These are phyloP conservation scores for Andrena camellia DNA, from an alignment of 2,888 invertebrate species.

Conservation along the genomic window DNA sequence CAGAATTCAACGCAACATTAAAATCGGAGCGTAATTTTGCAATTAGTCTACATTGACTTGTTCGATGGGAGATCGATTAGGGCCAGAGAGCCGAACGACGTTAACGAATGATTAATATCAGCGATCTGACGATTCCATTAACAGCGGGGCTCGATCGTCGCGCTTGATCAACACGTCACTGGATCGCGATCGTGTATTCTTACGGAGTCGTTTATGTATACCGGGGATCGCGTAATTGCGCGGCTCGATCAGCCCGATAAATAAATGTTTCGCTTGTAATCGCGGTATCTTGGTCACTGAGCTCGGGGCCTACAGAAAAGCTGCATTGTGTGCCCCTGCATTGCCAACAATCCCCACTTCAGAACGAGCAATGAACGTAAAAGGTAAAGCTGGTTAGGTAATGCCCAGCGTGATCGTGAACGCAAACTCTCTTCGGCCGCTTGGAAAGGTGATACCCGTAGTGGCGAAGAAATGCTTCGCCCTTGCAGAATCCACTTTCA, in stretches of 20 bases:
- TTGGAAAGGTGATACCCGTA: conserved; percentile 39
- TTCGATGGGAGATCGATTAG: neutral
- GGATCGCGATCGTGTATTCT: neutral
- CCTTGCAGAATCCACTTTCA: neutral
- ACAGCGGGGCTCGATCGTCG: neutral
- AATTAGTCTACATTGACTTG: neutral
- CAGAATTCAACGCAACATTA: neutral
- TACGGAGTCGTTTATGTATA: neutral
- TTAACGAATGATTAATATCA: neutral
- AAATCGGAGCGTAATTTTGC: neutral
- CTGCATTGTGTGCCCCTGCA: conserved; percentile 71
- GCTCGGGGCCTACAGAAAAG: conserved; percentile 75
- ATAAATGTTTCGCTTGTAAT: conserved; percentile 40
- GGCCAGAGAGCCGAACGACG: neutral
- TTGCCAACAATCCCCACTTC: conserved; percentile 74
- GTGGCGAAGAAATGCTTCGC: conserved; percentile 20
- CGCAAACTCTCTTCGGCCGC: conserved; percentile 49
- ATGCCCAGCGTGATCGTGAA: conserved; percentile 71
- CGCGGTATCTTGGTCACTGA: conserved; percentile 84
- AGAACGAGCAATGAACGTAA: conserved; percentile 73
- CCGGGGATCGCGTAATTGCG: neutral
- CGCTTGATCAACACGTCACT: neutral
- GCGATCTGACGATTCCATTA: conserved; percentile 8
- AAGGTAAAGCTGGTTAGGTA: conserved; percentile 80
- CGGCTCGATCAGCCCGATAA: conserved; percentile 10